phyloP scores from a whole-genome alignment of 2,113 vertebrate genomes.

The Megaceryle torquata region DNA sequence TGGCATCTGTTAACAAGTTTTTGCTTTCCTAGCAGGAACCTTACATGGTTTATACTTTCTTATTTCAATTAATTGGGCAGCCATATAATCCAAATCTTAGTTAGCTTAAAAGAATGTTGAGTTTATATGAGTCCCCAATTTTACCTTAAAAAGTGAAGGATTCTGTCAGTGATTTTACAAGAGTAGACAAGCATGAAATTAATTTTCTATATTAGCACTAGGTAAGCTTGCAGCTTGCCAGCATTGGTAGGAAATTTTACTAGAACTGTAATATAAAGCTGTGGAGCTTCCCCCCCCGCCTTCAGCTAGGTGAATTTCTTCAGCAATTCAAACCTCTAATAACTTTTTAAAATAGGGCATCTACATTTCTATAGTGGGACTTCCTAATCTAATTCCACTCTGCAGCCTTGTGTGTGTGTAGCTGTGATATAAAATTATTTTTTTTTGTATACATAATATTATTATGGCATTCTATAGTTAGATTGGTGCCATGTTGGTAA shows the following conservation, averaged over 20 bases:
- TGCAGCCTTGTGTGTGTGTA: neutral
- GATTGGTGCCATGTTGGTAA: neutral
- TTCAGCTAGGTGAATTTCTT: conserved; percentile 35
- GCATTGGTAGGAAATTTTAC: conserved; percentile 25
- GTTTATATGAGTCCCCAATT: neutral
- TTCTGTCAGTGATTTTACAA: conserved; percentile 53
- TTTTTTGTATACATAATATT: neutral
- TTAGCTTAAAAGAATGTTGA: conserved; percentile 18
- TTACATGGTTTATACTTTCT: neutral
- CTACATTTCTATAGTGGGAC: conserved; percentile 26
- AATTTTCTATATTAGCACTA: conserved; percentile 55
- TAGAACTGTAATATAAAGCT: conserved; percentile 25
- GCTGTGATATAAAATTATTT: neutral
- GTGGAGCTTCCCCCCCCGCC: neutral
- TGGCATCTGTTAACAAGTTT: neutral
- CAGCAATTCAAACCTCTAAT: conserved; percentile 31
- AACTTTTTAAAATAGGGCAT: conserved; percentile 28
- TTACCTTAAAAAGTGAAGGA: conserved; percentile 25
- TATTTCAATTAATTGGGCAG: conserved; percentile 6
- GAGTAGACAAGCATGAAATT: conserved; percentile 67
- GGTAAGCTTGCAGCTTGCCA: conserved; percentile 50
- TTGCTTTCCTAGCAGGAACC: neutral
- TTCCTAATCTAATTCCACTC: conserved; percentile 39
- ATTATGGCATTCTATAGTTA: neutral
- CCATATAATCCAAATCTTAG: neutral